Conservation (phyloP, 2,888 invertebrate species). For the Scelioninae gen. 2 region DNA sequence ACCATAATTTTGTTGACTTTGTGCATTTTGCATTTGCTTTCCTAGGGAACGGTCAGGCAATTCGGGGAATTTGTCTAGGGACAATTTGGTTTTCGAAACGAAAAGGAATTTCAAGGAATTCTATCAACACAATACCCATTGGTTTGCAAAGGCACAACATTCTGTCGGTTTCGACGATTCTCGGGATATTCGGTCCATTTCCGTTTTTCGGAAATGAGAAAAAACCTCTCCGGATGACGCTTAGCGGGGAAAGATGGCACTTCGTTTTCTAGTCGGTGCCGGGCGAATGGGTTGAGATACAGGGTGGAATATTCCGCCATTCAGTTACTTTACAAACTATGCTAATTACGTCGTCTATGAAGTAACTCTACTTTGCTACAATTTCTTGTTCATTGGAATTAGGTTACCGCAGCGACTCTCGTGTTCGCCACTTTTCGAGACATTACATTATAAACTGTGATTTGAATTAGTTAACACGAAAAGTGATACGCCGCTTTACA, state of each 20-base stretch:
- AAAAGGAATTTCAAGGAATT: no score
- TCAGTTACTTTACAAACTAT: slow-evolving; percentile 54
- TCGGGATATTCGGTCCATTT: no score
- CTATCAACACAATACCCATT: no score
- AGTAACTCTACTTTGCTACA: slow-evolving; percentile 47
- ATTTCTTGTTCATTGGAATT: slow-evolving; percentile 54
- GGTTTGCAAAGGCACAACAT: no score
- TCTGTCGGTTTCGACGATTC: no score
- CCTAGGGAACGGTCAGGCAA: no score
- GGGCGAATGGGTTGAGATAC: slow-evolving; percentile 43
- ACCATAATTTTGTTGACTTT: no score
- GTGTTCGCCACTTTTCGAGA: slow-evolving; percentile 37
- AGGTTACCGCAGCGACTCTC: slow-evolving; percentile 43
- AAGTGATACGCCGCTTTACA: slow-evolving; percentile 47
- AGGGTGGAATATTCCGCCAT: slow-evolving; percentile 41
- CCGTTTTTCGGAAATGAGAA: no score
- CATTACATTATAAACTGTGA: slow-evolving; percentile 43
- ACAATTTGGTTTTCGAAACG: no score
- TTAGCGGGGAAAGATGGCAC: slow-evolving; percentile 36
- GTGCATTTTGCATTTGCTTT: no score
- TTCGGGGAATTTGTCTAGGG: no score
- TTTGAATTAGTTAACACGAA: slow-evolving; percentile 43
- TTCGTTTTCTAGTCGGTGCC: slow-evolving; percentile 24
- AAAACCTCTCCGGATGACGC: slow-evolving; percentile 23
- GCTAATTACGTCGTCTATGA: slow-evolving; percentile 56